These are phyloP conservation scores for Catagonus wagneri DNA, from an alignment of 2,113 vertebrate genomes.

Conservation along the genomic window DNA sequence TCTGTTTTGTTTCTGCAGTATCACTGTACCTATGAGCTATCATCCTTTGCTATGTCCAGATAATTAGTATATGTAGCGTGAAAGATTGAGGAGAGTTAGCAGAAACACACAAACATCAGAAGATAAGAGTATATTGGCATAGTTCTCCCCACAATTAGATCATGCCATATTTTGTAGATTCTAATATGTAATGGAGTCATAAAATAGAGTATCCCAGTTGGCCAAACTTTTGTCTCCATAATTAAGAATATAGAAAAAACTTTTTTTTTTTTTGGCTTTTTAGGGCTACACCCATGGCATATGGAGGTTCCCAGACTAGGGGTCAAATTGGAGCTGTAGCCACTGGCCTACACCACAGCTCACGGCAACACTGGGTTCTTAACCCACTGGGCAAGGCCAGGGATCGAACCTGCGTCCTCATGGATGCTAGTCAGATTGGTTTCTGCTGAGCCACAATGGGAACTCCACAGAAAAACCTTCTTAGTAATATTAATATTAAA, in stretches of 20 bases:
- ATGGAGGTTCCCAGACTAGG: too few species aligned
- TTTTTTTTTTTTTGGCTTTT: neutral
- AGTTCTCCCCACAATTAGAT: neutral
- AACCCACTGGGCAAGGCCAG: too few species aligned
- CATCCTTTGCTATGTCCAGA: neutral
- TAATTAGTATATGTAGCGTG: neutral
- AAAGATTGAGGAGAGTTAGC: slow-evolving; percentile 16
- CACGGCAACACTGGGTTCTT: too few species aligned
- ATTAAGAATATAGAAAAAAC: neutral
- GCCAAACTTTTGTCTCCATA: slow-evolving; percentile 11
- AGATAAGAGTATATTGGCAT: neutral
- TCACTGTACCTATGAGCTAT: neutral
- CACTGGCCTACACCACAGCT: too few species aligned
- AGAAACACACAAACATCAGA: neutral
- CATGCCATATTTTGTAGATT: neutral
- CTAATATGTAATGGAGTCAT: neutral
- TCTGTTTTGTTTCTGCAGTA: slow-evolving; percentile 6
- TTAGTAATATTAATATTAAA: neutral
- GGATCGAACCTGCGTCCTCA: too few species aligned
- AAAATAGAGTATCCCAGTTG: neutral
- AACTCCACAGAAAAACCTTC: neutral
- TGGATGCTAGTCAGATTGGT: too few species aligned
- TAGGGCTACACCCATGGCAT: too few species aligned
- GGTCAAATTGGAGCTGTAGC: too few species aligned
- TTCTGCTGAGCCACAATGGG: too few species aligned